Evolutionary conservation across 1,140 invertebrate species (phyloP), one percentile per base, ranked within the genome.

Genomic region (Megalonaias nervosa): DNA sequence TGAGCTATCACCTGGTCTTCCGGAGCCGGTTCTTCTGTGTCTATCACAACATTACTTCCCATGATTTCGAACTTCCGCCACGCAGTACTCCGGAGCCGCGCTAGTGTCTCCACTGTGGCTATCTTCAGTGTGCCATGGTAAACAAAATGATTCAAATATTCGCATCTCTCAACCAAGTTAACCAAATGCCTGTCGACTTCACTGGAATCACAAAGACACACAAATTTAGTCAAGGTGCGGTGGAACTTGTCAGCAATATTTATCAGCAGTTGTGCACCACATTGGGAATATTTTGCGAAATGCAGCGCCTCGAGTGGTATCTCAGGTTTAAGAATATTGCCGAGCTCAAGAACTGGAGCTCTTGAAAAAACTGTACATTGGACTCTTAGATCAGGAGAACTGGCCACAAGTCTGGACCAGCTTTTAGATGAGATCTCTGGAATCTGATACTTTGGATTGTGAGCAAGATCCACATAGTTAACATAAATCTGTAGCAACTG

Each of bases 361-460:
- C 75, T 75, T 4, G 81, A 81, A 73, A 83, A 81, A 11, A 86
- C 56, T 12, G 81, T 74, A 66, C 74, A 77, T 62, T 85, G 80
- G 4, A 85, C 80, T 56, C 75, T 67, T 48, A 86, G 69, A 21
- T 79, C 62, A 0, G 84, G 84, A 73, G 74, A 77, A 38, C 72
- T 66, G 16, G 26, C 21, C 12, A 15, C 26, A 1, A 86, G 74
- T 57, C 66, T 19, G 60, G 55, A n/a, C 85, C 85, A 86, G 6
- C 68, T 55, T 23, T 19, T 55, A 23, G 67, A 56, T n/a, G 76
- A 66, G 6, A 86, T 78, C 38, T 64, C 55, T 16, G 79, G 81
- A 14, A 83, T 80, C 58, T 59, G 13, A 58, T 68, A 77, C 12
- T 48, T 13, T 48, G 57, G 57, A n/a, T 77, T 48, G 19, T 71